A percentile compares a stretch with the other conserved stretches of the same genome.
phyloP scores from a whole-genome alignment of 2,888 invertebrate genomes.

The Oligia strigilis region DNA sequence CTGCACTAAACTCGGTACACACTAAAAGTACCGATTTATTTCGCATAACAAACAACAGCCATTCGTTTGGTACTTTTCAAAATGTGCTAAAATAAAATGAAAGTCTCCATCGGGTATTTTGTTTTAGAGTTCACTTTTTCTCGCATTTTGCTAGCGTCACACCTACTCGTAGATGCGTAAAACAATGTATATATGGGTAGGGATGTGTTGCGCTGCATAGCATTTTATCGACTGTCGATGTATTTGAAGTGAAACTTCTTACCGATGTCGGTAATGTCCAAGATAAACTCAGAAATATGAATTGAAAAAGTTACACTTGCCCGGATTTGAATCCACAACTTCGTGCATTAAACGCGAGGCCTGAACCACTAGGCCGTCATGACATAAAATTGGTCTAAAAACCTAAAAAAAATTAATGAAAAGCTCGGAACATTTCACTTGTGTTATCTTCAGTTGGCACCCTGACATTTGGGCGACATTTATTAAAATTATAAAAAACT shows the following conservation, averaged over 20 bases:
- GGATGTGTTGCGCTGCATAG: conserved; percentile 10
- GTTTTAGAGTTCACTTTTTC: conserved; percentile 46
- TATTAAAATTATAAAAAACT: conserved; percentile 8
- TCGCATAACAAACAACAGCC: conserved; percentile 52
- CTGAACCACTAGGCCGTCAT: not conserved
- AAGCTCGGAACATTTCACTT: not conserved
- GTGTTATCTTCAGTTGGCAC: conserved; percentile 23
- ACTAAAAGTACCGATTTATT: conserved; percentile 57
- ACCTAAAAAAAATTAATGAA: not conserved
- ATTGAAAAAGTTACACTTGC: no score
- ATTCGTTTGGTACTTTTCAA: conserved; percentile 53
- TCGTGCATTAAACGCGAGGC: no score
- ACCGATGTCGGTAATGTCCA: no score
- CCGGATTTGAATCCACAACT: not conserved
- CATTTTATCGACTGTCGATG: conserved; percentile 38
- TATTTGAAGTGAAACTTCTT: no score
- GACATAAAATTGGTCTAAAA: not conserved
- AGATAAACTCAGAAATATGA: no score
- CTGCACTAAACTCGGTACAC: conserved; percentile 46
- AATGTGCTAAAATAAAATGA: conserved; percentile 57
- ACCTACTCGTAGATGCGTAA: conserved; percentile 55
- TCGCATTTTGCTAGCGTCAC: conserved; percentile 47
- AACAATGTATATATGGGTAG: conserved; percentile 56
- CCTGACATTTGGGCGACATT: conserved; percentile 1
- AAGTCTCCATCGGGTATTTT: conserved; percentile 43